Base-by-base conservation (phyloP, 2,888 invertebrate species). In the Rhamnusium bicolor region DNA sequence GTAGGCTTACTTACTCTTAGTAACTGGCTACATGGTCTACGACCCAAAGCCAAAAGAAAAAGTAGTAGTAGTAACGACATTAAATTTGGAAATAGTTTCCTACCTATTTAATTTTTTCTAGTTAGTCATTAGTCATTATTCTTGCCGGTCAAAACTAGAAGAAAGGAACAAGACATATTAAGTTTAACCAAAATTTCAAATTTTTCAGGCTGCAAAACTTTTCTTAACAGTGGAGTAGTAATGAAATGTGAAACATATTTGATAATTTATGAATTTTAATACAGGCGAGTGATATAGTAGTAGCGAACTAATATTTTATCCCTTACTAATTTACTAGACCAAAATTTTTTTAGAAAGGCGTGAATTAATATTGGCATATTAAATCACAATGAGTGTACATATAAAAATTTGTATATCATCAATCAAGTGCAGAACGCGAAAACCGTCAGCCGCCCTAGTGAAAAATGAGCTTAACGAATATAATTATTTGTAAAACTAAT, bases 401-500 rank as follows among this genome's bases (percentile, higher is more conserved):
- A 73, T 63, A 71, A 71, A 73, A 66, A 71, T 75, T 69, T 73
- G 68, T 71, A 58, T 40, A 69, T 67, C 74, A 80, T 80, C 73
- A 77, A 80, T 80, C 80, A 78, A 29, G 67, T 29, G 21, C 61
- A 69, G 58, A 76, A 73, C 68, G 69, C 71, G 68, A 69, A 69
- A 71, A 74, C 69, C 76, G 74, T 69, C 75, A 77, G 66, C 46
- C 51, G 66, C 46, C 51, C 54, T 62, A 68, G 51, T 80, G 80
- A 80, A 78, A 79, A 79, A 79, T 79, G 76, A 68, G 69, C 75
- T 74, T 70, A 71, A 72, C 74, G 74, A 72, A 72, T 76, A 68
- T 72, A 76, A 78, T 79, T 79, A 80, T 77, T 78, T 77, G 74
- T 77, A 74, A 76, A 80, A 69, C 79, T 78, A 78, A 80, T 80